A percentile compares a stretch with the other conserved stretches of the same genome.
Conservation (phyloP, 2,888 invertebrate species). For the Desoria tigrina region DNA sequence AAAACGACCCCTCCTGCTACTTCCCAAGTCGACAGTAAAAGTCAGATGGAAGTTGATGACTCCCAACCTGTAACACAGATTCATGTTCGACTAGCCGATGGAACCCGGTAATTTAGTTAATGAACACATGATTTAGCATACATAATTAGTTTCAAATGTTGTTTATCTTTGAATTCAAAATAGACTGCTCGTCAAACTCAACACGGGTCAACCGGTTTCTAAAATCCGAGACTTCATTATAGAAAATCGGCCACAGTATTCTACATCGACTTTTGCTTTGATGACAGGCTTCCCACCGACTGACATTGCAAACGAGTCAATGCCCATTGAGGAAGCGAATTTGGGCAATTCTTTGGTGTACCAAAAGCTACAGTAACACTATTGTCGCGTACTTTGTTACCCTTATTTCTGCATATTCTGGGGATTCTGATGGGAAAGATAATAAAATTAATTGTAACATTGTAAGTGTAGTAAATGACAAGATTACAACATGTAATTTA, state of each 20-base stretch:
- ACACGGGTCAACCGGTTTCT: not conserved
- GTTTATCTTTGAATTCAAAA: too few species aligned
- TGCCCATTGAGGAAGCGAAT: not conserved
- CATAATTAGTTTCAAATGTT: too few species aligned
- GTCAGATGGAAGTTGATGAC: too few species aligned
- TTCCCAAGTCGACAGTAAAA: too few species aligned
- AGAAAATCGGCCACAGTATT: not conserved
- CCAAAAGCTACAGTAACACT: too few species aligned
- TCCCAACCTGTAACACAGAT: not conserved
- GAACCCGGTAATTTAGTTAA: not conserved
- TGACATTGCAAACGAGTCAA: not conserved
- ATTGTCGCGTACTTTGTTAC: too few species aligned
- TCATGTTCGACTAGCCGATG: not conserved
- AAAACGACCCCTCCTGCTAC: too few species aligned
- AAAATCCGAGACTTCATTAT: slow-evolving; percentile 1
- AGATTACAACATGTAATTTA: too few species aligned
- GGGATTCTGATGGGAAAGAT: too few species aligned
- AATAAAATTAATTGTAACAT: too few species aligned
- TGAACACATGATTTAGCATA: not conserved
- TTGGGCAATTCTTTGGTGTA: not conserved
- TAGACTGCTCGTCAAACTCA: not conserved
- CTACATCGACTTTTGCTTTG: not conserved
- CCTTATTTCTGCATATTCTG: too few species aligned
- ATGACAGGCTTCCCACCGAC: not conserved
- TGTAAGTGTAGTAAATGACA: too few species aligned